A percentile compares a stretch with the other conserved stretches of the same genome.
Conservation (phyloP, 1,140 invertebrate species). For the Drosophila varians region DNA sequence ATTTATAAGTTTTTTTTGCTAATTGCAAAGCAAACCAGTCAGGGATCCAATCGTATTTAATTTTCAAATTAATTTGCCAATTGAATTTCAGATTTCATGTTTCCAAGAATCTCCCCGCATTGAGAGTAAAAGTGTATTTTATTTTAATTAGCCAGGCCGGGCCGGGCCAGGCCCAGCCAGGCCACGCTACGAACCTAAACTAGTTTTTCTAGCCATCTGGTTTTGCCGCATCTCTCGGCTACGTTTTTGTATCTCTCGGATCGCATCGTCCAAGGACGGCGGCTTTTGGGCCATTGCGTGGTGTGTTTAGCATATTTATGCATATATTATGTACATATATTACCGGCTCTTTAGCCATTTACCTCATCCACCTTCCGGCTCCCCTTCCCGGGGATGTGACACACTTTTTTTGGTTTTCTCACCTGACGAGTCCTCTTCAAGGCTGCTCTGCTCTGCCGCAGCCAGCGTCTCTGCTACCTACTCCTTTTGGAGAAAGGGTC, state of each 20-base stretch:
- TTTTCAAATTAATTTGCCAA: conserved; percentile 51
- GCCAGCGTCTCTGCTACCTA: background rate
- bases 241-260: background rate
- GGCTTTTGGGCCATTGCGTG: conserved; percentile 56
- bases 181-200: conserved; percentile 27
- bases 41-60: conserved; percentile 32
- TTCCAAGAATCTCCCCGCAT: conserved; percentile 26
- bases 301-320: conserved; percentile 56
- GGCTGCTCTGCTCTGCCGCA: conserved; percentile 3
- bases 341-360: conserved; percentile 9
- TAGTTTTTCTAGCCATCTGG: conserved; percentile 47
- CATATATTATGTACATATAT: conserved; percentile 60
- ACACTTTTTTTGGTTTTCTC: conserved; percentile 16
- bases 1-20: conserved; percentile 16
- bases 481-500: background rate
- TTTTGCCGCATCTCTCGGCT: conserved; percentile 27
- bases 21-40: conserved; percentile 41
- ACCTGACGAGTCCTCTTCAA: conserved; percentile 20
- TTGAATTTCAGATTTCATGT: conserved; percentile 41
- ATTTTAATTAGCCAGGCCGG: conserved; percentile 45
- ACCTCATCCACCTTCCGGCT: background rate
- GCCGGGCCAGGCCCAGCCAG: too few species aligned
- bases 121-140: conserved; percentile 47
- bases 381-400: conserved; percentile 42
- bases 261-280: conserved; percentile 45